A percentile compares a stretch with the other conserved stretches of the same genome.
These are phyloP conservation scores for Trilocha varians DNA, from an alignment of 2,888 invertebrate species.

Conservation along the genomic window DNA sequence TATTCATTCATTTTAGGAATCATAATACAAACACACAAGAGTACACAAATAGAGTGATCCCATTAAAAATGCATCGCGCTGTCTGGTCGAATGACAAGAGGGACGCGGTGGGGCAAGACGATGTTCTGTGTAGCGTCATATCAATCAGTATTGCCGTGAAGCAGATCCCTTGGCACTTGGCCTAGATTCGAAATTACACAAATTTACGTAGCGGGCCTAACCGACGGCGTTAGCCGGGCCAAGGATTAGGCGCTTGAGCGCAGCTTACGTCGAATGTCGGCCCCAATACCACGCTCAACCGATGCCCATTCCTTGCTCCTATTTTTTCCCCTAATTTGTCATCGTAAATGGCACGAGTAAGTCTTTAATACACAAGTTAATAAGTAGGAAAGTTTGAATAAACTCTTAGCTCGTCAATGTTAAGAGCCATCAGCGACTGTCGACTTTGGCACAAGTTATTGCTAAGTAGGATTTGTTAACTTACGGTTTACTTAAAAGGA, in stretches of 20 bases:
- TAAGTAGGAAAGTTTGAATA: conserved; percentile 66
- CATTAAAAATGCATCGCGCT: conserved; percentile 52
- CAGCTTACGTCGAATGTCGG: conserved; percentile 55
- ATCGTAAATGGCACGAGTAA: conserved; percentile 45
- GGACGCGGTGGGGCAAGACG: conserved; percentile 35
- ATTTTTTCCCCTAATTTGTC: conserved; percentile 37
- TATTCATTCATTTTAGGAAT: neutral
- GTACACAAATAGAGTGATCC: conserved; percentile 19
- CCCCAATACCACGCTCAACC: conserved; percentile 56
- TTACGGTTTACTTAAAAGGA: conserved; percentile 54
- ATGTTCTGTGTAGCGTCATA: conserved; percentile 55
- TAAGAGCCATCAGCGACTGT: conserved; percentile 64
- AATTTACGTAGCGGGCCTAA: conserved; percentile 68
- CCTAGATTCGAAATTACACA: conserved; percentile 71
- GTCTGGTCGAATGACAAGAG: conserved; percentile 36
- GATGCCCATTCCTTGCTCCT: conserved; percentile 41
- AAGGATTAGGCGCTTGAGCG: conserved; percentile 56
- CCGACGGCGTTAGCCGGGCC: conserved; percentile 50
- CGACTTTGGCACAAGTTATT: conserved; percentile 64
- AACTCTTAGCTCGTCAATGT: conserved; percentile 61
- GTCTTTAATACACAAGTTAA: conserved; percentile 63
- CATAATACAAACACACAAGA: conserved; percentile 9
- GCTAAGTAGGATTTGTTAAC: conserved; percentile 68
- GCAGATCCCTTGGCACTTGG: conserved; percentile 71
- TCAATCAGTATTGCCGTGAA: conserved; percentile 67